phyloP scores from a whole-genome alignment of 1,140 invertebrate species.

The Diorhabda carinulata region DNA sequence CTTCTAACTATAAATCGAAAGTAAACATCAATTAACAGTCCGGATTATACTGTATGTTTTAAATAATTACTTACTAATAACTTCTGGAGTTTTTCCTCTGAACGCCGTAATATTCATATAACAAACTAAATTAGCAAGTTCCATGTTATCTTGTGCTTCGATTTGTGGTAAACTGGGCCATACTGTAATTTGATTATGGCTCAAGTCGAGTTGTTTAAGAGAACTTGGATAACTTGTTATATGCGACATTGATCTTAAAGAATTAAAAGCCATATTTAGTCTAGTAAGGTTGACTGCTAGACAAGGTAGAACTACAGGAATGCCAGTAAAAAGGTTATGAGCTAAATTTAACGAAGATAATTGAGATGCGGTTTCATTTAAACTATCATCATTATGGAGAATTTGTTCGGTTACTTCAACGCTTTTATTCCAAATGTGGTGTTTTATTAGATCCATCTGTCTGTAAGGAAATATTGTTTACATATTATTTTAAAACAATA shows the following conservation, averaged over 20 bases:
- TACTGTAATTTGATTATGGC: conserved; percentile 84
- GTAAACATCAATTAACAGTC: conserved; percentile 1
- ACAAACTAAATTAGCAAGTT: conserved; percentile 60
- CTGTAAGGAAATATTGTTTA: conserved; percentile 31
- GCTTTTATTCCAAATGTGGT: conserved; percentile 68
- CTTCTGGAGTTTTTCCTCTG: conserved; percentile 48
- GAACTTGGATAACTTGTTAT: conserved; percentile 85
- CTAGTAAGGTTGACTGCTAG: conserved; percentile 79
- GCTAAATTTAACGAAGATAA: conserved; percentile 78
- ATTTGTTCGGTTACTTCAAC: conserved; percentile 69
- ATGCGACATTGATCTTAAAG: conserved; percentile 77
- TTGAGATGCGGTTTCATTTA: conserved; percentile 54
- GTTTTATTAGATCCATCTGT: conserved; percentile 58
- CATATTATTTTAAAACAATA: not conserved
- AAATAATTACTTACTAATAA: conserved; percentile 38
- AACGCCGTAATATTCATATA: conserved; percentile 47
- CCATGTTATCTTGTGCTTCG: conserved; percentile 59
- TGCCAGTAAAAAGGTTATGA: conserved; percentile 83
- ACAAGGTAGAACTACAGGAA: conserved; percentile 86
- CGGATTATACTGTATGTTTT: too few species aligned
- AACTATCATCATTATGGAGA: conserved; percentile 48
- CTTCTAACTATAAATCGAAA: conserved; percentile 33
- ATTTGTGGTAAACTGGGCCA: conserved; percentile 81
- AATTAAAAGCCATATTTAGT: conserved; percentile 89
- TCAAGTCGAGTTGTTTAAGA: conserved; percentile 88